Conservation (phyloP, 2,888 invertebrate species). For the Agrochola macilenta region DNA sequence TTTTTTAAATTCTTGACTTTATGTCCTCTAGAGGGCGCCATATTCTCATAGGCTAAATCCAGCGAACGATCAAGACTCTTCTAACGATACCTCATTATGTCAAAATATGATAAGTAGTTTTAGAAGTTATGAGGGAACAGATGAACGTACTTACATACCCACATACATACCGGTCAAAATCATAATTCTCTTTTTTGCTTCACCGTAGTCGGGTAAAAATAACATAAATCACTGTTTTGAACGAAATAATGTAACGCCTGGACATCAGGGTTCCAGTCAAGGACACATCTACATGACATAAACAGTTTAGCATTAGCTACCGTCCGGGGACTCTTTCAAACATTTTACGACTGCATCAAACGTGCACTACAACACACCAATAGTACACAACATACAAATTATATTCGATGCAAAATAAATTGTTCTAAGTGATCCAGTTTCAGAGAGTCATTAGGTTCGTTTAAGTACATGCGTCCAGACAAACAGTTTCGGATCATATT, state of each 20-base stretch:
- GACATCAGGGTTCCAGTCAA: constrained; percentile 1
- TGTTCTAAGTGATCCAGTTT: constrained; percentile 50
- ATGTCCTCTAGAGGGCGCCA: too few relatives aligned
- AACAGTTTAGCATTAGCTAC: neutral
- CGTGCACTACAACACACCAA: neutral
- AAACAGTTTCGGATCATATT: constrained; percentile 42
- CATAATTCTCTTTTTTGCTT: too few relatives aligned
- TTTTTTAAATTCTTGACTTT: too few relatives aligned
- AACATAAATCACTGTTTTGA: constrained; percentile 2
- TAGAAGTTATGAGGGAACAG: too few relatives aligned
- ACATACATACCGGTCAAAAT: too few relatives aligned
- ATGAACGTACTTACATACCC: too few relatives aligned
- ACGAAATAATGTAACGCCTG: constrained; percentile 4
- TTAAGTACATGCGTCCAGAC: constrained; percentile 35
- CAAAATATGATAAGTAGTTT: too few relatives aligned
- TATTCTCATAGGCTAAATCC: too few relatives aligned
- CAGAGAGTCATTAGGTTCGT: constrained; percentile 44
- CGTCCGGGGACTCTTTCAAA: neutral
- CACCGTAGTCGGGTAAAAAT: neutral
- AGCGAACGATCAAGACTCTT: too few relatives aligned
- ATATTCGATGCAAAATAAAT: constrained; percentile 43
- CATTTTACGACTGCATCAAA: neutral
- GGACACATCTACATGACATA: neutral
- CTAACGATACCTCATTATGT: too few relatives aligned
- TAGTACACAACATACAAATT: constrained; percentile 11